These are phyloP conservation scores for Oncorhynchus masou DNA, from an alignment of 2,113 vertebrate genomes.

Conservation along the genomic window DNA sequence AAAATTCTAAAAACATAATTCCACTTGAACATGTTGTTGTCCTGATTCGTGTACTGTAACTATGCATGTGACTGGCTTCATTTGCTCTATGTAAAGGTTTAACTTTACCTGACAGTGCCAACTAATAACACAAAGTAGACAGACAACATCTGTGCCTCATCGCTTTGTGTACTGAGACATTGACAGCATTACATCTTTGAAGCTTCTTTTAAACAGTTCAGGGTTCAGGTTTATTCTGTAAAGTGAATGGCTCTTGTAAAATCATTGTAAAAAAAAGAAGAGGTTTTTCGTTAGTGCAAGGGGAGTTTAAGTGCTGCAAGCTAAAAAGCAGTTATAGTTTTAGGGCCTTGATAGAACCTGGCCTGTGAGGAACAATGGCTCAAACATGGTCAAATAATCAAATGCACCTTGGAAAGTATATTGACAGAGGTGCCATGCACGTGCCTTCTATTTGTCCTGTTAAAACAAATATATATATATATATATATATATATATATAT, in stretches of 20 bases:
- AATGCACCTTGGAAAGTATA: too few species aligned
- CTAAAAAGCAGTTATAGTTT: too few species aligned
- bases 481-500: too few species aligned
- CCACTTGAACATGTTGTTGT: background rate
- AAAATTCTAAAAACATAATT: too few species aligned
- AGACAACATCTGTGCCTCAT: background rate
- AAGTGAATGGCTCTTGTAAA: slow-evolving; percentile 70
- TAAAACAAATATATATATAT: too few species aligned
- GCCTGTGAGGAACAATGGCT: too few species aligned
- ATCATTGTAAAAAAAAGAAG: slow-evolving; percentile 79
- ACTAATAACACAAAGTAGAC: background rate
- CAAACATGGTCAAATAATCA: too few species aligned
- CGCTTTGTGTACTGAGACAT: slow-evolving; percentile 9
- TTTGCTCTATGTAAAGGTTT: background rate
- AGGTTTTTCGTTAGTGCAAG: slow-evolving; percentile 46
- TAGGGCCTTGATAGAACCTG: too few species aligned
- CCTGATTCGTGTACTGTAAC: background rate
- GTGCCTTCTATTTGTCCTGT: too few species aligned
- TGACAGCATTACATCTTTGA: background rate
- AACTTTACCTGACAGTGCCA: background rate
- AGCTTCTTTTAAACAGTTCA: slow-evolving; percentile 29
- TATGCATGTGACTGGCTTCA: background rate
- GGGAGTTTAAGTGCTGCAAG: too few species aligned
- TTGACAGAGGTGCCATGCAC: too few species aligned
- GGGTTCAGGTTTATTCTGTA: slow-evolving; percentile 45